phyloP scores from a whole-genome alignment of 2,797 vertebrate species.

The Cryptoprocta ferox region DNA sequence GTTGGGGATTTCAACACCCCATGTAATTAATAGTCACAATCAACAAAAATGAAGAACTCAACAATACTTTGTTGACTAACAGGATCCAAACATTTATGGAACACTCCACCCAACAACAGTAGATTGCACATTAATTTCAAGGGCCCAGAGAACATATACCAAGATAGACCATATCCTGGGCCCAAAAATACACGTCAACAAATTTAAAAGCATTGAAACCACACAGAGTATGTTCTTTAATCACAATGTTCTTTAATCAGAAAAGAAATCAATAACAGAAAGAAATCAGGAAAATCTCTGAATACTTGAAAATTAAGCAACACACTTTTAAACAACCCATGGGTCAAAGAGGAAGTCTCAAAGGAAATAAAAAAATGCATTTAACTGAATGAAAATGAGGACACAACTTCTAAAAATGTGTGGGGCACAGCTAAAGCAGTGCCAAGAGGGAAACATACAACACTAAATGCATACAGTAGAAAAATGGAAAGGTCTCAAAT shows the following conservation, averaged over 20 bases:
- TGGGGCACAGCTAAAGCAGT: background rate
- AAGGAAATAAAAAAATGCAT: background rate
- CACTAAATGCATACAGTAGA: background rate
- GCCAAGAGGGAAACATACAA: background rate
- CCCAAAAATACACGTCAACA: constrained; percentile 32
- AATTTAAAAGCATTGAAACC: constrained; percentile 10
- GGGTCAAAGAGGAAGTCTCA: background rate
- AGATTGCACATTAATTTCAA: background rate
- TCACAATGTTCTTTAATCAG: background rate
- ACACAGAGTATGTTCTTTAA: background rate
- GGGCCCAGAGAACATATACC: background rate
- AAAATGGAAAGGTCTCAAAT: constrained; percentile 17
- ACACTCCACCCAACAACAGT: background rate
- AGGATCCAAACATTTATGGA: background rate
- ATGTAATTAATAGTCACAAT: background rate
- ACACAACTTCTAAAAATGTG: background rate
- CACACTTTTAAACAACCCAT: background rate
- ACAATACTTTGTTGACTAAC: background rate
- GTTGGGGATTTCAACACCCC: background rate
- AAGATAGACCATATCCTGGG: background rate
- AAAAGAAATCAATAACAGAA: constrained; percentile 36
- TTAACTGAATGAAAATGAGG: constrained; percentile 49
- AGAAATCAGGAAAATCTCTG: background rate
- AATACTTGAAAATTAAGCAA: constrained; percentile 40
- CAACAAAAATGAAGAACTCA: constrained; percentile 5